A percentile compares a stretch with the other conserved stretches of the same genome.
phyloP scores from a whole-genome alignment of 2,888 invertebrate genomes.

The Yponomeuta sedellus region DNA sequence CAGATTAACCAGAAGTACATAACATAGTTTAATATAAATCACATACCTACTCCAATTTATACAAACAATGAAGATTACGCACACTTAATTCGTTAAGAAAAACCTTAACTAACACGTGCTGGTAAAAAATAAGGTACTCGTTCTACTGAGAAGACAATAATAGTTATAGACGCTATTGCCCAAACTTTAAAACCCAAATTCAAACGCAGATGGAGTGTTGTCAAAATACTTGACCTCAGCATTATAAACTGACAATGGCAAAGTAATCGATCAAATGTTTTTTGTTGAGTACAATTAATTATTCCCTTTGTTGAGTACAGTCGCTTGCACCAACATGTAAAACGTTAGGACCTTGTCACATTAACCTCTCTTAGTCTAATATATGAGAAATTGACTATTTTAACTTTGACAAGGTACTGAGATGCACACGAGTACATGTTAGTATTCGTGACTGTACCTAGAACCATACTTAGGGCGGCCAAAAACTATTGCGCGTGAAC shows the following conservation, averaged over 20 bases:
- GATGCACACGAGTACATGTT: too few relatives aligned
- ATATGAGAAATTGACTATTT: too few relatives aligned
- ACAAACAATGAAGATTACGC: neutral
- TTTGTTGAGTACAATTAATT: neutral
- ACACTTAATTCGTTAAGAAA: neutral
- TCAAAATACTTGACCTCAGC: conserved; percentile 1
- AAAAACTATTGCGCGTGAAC: neutral
- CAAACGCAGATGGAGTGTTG: neutral
- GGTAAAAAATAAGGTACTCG: neutral
- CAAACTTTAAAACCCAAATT: neutral
- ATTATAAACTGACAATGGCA: conserved; percentile 3
- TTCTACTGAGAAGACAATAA: neutral
- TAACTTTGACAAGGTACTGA: too few relatives aligned
- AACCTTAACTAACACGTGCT: neutral
- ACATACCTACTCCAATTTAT: neutral
- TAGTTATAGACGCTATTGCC: neutral
- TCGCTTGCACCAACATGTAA: too few relatives aligned
- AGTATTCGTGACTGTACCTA: too few relatives aligned
- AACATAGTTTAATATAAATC: neutral
- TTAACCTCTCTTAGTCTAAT: too few relatives aligned
- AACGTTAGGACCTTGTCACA: too few relatives aligned
- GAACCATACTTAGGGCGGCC: neutral
- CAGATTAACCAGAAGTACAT: neutral
- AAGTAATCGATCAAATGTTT: conserved; percentile 3
- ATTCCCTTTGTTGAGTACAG: neutral